Evolutionary conservation across 2,113 vertebrate species (phyloP), one percentile per base, ranked within the genome.

Genomic region (Ageneiosus marmoratus): DNA sequence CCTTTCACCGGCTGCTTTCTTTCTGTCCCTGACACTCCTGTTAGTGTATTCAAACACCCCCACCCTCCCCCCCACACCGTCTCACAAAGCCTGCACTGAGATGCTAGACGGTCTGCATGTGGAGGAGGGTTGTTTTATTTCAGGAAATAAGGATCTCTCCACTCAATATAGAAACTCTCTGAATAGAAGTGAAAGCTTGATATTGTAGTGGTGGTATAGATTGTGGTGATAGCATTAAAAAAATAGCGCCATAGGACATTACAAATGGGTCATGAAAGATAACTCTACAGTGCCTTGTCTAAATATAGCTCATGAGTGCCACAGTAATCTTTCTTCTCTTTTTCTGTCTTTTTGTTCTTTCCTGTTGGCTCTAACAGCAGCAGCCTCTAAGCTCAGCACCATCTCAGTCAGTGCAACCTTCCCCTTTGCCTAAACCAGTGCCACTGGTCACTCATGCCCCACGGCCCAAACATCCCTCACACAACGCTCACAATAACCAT

Each of bases 321-420:
- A 41, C 74, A 37, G 73, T 65, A 70, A 44, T 85, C 87, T 90
- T 90, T 89, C 75, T 56, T 56, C 16, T 44, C 18, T 41, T 13
- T 32, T 74, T 74, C 16, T 53, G 29, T 55, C 76, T 65, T 44
- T 78, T 22, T 76, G 62, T 9, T 69, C 55, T 76, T 79, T 69
- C 65, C 50, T 56, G 15, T 77, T 37, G 37, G 13, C 24, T 73
- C 78, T 77, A 63, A 84, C 93, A 89, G 85, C 91, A 91, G 56
- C 92, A 91, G 88, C 78, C 87, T 16, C 50, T 87, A 22, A 85
- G 82, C 48, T 32, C 90, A 88, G 91, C 92, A 69, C 95, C 92
- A 8, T 93, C 96, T 1, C 96, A 95, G 82, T 95, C 95, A 85
- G 93, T 92, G 11, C 97, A 97, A 88, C 96, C 97, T 27, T 91